Percentiles rank a stretch among this genome's conserved stretches.
Evolutionary conservation across 2,113 vertebrate species (phyloP).

Genomic region (Archocentrus centrarchus): DNA sequence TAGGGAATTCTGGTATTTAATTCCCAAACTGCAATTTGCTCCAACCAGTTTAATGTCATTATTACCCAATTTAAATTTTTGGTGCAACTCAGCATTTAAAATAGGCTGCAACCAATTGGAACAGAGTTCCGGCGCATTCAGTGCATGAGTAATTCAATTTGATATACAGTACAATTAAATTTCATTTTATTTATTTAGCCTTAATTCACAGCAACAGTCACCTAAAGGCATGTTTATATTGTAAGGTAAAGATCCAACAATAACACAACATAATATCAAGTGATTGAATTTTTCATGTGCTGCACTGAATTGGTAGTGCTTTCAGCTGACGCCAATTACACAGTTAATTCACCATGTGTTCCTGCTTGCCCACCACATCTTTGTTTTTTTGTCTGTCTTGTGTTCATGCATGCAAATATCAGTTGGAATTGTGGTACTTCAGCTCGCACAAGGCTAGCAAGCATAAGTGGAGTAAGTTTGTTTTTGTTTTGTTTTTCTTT

Average conservation of each 20-base stretch:
- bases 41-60: background rate
- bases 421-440: background rate
- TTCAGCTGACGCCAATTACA: background rate
- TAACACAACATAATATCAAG: background rate
- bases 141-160: background rate
- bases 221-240: background rate
- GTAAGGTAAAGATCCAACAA: background rate
- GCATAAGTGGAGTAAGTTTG: background rate
- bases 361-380: too few species aligned
- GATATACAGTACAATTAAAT: background rate
- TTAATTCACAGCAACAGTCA: background rate
- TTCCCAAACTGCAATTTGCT: background rate
- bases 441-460: background rate
- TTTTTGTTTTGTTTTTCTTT: too few species aligned
- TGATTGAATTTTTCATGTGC: too few species aligned
- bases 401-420: background rate
- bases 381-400: accelerated
- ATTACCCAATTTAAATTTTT: background rate
- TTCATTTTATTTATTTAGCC: background rate
- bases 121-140: background rate
- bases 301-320: background rate
- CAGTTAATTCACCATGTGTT: too few species aligned
- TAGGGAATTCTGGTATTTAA: background rate
- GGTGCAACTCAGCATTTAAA: background rate
- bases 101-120: background rate